These are phyloP conservation scores for Oryctolagus cuniculus DNA, from an alignment of 2,113 vertebrate species.

Conservation along the genomic window mOryCun1.1 NC_091440.1:26175501-26176000, in stretches of 20 bases:
- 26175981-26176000: constrained; percentile 45
- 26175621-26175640: background rate
- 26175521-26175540: background rate
- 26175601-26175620: background rate
- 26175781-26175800: background rate
- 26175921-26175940: constrained; percentile 71
- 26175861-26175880: background rate
- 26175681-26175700: background rate
- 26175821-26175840: background rate
- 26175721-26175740: background rate
- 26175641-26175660: background rate
- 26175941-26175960: constrained; percentile 59
- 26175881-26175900: background rate
- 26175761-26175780: constrained; percentile 20
- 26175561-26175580: background rate
- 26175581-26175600: background rate
- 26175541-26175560: background rate
- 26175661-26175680: background rate
- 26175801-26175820: background rate
- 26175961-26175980: constrained; percentile 61
- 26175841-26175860: background rate
- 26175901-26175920: constrained; percentile 63
- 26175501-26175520: no score
- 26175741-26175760: background rate
- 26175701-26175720: background rate